These are phyloP conservation scores for Cricetomys ansorgei DNA, from an alignment of 2,113 vertebrate species.

Conservation along the genomic window DNA sequence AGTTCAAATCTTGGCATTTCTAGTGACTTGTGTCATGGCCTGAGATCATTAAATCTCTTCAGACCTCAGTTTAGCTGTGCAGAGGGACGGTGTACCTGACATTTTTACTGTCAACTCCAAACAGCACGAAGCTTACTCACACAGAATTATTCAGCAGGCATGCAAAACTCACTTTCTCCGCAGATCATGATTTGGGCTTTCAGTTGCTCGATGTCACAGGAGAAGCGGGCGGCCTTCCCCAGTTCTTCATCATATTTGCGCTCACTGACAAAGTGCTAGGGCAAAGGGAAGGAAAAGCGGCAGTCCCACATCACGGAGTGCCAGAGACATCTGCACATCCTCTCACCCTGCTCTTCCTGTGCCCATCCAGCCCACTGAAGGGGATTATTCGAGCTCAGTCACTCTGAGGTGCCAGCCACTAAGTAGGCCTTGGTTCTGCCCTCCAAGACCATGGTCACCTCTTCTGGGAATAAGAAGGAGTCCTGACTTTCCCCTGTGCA, in stretches of 20 bases:
- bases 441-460: neutral
- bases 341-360: neutral
- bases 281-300: conserved; percentile 52
- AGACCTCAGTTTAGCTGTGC: neutral
- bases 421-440: too few relatives aligned
- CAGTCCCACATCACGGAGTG: neutral
- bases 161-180: conserved; percentile 88
- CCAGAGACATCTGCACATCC: fast-evolving
- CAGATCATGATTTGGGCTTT: conserved; percentile 88
- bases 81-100: conserved; percentile 24
- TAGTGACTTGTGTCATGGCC: conserved; percentile 61
- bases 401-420: too few relatives aligned
- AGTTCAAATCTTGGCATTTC: conserved; percentile 76
- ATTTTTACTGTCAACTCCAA: conserved; percentile 21
- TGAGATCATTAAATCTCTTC: conserved; percentile 50
- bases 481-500: neutral
- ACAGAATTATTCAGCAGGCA: conserved; percentile 43
- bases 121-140: neutral
- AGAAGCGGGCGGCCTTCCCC: conserved; percentile 88
- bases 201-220: conserved; percentile 88
- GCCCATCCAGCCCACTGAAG: neutral
- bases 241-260: conserved; percentile 91
- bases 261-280: conserved; percentile 91
- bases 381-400: neutral
- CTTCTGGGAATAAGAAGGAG: neutral